Conservation (phyloP, 2,113 vertebrate species). For the Sebastes schlegelii region DNA sequence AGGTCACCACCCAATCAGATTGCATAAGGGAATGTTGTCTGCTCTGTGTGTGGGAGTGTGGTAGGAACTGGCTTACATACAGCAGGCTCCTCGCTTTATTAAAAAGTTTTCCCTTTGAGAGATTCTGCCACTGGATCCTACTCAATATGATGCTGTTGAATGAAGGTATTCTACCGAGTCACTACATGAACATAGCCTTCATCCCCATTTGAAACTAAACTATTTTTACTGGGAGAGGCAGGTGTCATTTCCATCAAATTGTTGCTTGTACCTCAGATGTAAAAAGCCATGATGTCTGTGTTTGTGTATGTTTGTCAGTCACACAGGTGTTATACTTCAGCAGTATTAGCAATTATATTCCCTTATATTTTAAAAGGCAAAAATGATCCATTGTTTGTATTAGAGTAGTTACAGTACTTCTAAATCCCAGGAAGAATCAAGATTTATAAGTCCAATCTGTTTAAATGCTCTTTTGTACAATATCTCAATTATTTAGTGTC, state of each 20-base stretch:
- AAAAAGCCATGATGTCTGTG: not conserved
- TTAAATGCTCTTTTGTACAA: too few relatives aligned
- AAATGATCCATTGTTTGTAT: not conserved
- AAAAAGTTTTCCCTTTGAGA: not conserved
- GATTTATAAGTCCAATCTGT: not conserved
- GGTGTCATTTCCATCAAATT: not conserved
- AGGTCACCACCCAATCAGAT: conserved; percentile 83
- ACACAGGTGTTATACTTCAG: too few relatives aligned
- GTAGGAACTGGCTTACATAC: conserved; percentile 46
- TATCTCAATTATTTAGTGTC: not conserved
- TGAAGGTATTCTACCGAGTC: not conserved
- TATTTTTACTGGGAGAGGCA: not conserved
- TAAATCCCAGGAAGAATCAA: not conserved
- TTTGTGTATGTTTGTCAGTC: not conserved
- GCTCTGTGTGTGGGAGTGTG: conserved; percentile 35
- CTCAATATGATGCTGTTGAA: not conserved
- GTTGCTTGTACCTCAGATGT: not conserved
- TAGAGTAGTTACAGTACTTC: not conserved
- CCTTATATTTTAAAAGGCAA: too few relatives aligned
- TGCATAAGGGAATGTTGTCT: conserved; percentile 34
- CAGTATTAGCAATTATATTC: too few relatives aligned
- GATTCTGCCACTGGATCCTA: not conserved
- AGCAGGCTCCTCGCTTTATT: conserved; percentile 27
- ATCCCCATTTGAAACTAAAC: not conserved
- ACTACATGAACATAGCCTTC: not conserved